Evolutionary conservation across 2,888 invertebrate species (phyloP), one percentile per base, ranked within the genome.

Genomic region (Plusia festucae): DNA sequence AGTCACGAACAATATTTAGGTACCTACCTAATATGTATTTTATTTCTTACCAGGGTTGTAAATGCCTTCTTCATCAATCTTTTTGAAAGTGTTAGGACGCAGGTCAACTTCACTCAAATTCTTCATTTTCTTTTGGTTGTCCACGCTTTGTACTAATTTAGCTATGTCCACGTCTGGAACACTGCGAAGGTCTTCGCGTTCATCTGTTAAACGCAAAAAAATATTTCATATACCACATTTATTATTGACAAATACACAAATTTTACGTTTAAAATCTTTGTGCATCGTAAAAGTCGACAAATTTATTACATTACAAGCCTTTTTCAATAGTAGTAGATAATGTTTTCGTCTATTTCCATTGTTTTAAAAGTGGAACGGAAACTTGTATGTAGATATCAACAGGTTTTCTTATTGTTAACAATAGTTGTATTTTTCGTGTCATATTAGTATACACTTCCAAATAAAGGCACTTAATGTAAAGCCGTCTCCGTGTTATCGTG

Each of bases 101-200:
- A 93, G 85, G 67, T 94, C 94, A 7, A 93, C 87, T 76, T 93
- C 92, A 62, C 90, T 88, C 3, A 93, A 78, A 58, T 90, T 92
- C 68, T 91, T 93, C 51, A 82, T 86, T 71, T 93, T 94, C 73
- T 93, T 94, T 68, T 88, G 89, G 30, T 85, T 88, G 62, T 94
- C 90, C 3, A 92, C 90, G 54, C 85, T 90, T 69, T 92, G 90
- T 4, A 94, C 92, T 24, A 95, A 83, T 74, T 95, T 95, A 2
- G 94, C 94, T 30, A 95, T 94, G 68, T 95, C 95, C 4, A 95
- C 93, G 68, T 91, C 92, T 8, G 95, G 88, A 1, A 95, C 94
- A 74, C 94, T 90, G 24, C 94, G 92, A 0, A 95, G 88, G 67
- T 95, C 95, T 78, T 95, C 94, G 16, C 95, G 88, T 85, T 95